Conservation (phyloP, 2,888 invertebrate species). For the Melangyna quadrimaculata region DNA sequence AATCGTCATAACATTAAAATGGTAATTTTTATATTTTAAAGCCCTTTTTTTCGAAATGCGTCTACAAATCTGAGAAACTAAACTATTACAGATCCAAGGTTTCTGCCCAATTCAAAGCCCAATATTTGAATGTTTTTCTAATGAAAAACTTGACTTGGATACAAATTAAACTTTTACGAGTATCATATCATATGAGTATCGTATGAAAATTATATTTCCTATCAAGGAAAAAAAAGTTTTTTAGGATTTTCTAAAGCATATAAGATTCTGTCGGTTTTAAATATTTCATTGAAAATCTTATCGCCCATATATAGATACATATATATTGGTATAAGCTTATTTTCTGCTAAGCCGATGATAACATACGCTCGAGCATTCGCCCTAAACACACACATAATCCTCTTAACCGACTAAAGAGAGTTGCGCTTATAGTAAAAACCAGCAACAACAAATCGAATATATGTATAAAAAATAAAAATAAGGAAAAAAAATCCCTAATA, state of each 20-base stretch:
- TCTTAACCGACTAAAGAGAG: conserved; percentile 22
- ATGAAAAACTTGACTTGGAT: too few relatives aligned
- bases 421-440: conserved; percentile 3
- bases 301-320: background rate
- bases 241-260: background rate
- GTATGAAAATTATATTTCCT: too few relatives aligned
- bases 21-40: too few relatives aligned
- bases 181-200: too few relatives aligned
- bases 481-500: conserved; percentile 15
- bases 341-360: conserved; percentile 22
- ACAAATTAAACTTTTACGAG: too few relatives aligned
- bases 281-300: conserved; percentile 12
- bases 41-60: too few relatives aligned
- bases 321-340: conserved; percentile 31
- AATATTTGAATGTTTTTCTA: too few relatives aligned
- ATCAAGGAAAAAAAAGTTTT: too few relatives aligned
- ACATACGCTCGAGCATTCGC: conserved; percentile 27
- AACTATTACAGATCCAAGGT: too few relatives aligned
- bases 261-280: background rate
- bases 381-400: conserved; percentile 31
- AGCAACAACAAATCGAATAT: background rate
- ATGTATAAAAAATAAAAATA: background rate
- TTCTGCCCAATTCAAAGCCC: too few relatives aligned
- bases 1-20: too few relatives aligned
- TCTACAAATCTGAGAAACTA: too few relatives aligned